Evolutionary conservation across 2,797 vertebrate genomes (phyloP), one percentile per base, ranked within the genome.

Genomic region (Sebastes miniatus): DNA sequence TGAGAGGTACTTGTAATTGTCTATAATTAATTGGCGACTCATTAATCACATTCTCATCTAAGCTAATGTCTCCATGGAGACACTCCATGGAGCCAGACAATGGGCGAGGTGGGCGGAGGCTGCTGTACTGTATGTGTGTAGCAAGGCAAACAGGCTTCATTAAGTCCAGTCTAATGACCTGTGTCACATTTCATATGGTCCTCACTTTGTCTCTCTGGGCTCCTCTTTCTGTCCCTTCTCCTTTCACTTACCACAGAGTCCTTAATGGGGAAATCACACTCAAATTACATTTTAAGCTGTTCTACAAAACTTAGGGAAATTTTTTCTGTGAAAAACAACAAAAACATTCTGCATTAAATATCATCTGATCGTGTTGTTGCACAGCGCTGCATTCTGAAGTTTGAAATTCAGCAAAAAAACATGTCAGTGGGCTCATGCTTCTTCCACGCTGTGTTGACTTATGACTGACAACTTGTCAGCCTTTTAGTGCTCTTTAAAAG

Each of bases 161-260:
- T 92, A 91, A 88, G 80, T 85, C 83, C 85, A 83, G 87, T 57
- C 39, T 91, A 93, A 93, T 91, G 91, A 89, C 91, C 88, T 88
- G 87, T 89, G 87, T 88, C 83, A 79, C 89, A 79, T 84, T 85
- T 83, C 76, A 85, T 83, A 73, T 73, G 81, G 39, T 76, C 67
- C 78, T 66, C 61, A 36, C 76, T 64, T 73, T 32, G 64, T 75
- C 81, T 71, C 77, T 32, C 43, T 47, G 43, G 16, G 43, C 64
- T 52, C 16, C 2, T 52, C 14, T 27, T 43, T 39, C 70, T 43
- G 18, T 32, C 11, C n/a, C 34, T 27, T 70, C 1, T 34, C 3
- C 11, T 62, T 61, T 66, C 67, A n/a, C 66, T n/a, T 3, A 61
- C 5, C 22, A 10, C 9, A 4, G 3, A 16, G 5, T 1, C 10